Base-by-base conservation (phyloP, 2,888 invertebrate genomes). In the Keiferia lycopersicella region DNA sequence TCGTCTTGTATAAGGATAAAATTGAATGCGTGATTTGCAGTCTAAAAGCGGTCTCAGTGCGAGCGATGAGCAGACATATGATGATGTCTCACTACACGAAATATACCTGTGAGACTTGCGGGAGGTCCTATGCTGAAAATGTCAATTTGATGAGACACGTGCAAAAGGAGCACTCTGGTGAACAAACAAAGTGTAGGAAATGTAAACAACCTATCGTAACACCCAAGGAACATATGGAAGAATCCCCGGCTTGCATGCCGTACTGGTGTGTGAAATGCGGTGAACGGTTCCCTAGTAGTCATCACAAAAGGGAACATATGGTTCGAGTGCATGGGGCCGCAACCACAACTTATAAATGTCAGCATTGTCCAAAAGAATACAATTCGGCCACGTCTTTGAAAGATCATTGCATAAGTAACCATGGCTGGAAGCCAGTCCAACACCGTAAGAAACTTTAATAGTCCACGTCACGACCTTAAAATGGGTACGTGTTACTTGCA, bases 251-350 rank as follows among this genome's bases (percentile, higher is more conserved):
- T 3, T 88, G 88, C 64, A 78, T 86, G 68, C 78, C 77, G 16
- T 78, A 83, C 20, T 67, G 79, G 11, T 88, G 88, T 63, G 68
- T 72, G 0, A 67, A 77, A 1, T 88, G 88, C 53, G 79, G 80
- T 0, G 75, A 82, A 7, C 71, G 85, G 51, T 88, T 88, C 16
- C 1, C 26, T 30, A 57, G n/a, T 16, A 16, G 20, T 26, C 2
- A 18, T 6, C 16, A 20, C 8, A 67, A 66, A 62, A 22, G 60
- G 3, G 60, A 41, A n/a, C 68, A 68, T 22, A 64, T 68, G 67
- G 57, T 50, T 0, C 60, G 62, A 50, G 73, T 70, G 2, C 78
- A 78, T 56, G 74, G 69, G 0, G 70, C 71, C 26, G 65, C 68
- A 0, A 76, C 72, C 3, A 74, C 73, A 63, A 71, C 65, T 2